Percentiles rank a stretch among this genome's conserved stretches.
Evolutionary conservation across 2,888 invertebrate genomes (phyloP).

Genomic region (Drosophila cognata): DNA sequence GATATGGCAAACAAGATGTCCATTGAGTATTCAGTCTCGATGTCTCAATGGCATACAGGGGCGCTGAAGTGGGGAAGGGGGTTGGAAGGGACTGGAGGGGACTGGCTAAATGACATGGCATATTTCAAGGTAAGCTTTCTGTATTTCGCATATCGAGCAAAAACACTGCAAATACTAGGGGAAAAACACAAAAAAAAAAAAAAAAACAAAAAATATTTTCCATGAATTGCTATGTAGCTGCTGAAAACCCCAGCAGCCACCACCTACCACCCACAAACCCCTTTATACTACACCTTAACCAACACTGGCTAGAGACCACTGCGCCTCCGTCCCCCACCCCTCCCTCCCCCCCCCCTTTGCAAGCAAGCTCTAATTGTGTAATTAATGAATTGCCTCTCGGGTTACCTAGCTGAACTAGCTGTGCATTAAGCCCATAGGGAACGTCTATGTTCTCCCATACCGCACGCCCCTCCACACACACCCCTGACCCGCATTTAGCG

Average conservation of each 20-base stretch:
- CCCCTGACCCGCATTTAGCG: constrained; percentile 20
- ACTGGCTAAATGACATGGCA: constrained; percentile 69
- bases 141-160: constrained; percentile 56
- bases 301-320: constrained; percentile 3
- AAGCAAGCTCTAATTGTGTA: constrained; percentile 74
- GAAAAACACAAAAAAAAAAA: not conserved
- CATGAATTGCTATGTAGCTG: constrained; percentile 27
- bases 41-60: constrained; percentile 29
- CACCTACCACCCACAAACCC: not conserved
- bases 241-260: constrained; percentile 1
- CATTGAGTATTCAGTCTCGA: constrained; percentile 35
- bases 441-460: not conserved
- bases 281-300: not conserved
- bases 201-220: constrained; percentile 6
- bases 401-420: constrained; percentile 32
- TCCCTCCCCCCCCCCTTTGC: not conserved
- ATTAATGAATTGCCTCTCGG: constrained; percentile 70
- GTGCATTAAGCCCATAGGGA: not conserved
- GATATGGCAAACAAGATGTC: constrained; percentile 12
- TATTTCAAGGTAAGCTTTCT: constrained; percentile 75
- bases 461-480: constrained; percentile 4
- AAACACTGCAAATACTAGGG: constrained; percentile 18
- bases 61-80: not conserved
- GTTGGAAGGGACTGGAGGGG: not conserved
- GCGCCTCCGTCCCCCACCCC: not conserved